A percentile compares a stretch with the other conserved stretches of the same genome.
phyloP scores from a whole-genome alignment of 2,113 vertebrate species.

The Sterna hirundo region DNA sequence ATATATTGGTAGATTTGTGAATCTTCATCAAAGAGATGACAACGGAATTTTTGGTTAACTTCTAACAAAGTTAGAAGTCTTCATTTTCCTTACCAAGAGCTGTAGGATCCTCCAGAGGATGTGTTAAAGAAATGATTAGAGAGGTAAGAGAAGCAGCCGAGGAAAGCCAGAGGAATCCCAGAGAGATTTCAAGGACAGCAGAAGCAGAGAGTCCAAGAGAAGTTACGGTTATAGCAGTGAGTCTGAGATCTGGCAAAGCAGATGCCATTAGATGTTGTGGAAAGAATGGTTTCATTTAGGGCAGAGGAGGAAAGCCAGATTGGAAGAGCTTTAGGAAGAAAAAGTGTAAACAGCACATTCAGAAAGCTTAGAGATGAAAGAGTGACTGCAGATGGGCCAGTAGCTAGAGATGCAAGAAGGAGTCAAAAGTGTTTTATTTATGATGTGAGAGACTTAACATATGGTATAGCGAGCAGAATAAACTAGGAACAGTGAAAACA shows the following conservation, averaged over 20 bases:
- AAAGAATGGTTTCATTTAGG: slow-evolving; percentile 64
- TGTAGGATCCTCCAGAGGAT: neutral
- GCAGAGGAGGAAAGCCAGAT: slow-evolving; percentile 42
- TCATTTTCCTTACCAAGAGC: neutral
- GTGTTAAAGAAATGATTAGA: slow-evolving; percentile 10
- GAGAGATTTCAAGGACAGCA: slow-evolving; percentile 21
- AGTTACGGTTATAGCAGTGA: slow-evolving; percentile 36
- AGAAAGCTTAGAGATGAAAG: slow-evolving; percentile 46
- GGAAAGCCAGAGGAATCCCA: slow-evolving; percentile 11
- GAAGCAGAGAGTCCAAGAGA: slow-evolving; percentile 1
- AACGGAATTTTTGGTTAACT: neutral
- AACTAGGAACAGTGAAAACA: slow-evolving; percentile 16
- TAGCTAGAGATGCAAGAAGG: slow-evolving; percentile 32
- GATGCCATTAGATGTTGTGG: slow-evolving; percentile 46
- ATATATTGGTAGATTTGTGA: neutral
- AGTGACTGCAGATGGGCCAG: slow-evolving; percentile 23
- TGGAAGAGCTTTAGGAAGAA: slow-evolving; percentile 57
- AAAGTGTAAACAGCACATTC: slow-evolving; percentile 62
- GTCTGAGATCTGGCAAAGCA: slow-evolving; percentile 44
- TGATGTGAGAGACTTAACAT: slow-evolving; percentile 53
- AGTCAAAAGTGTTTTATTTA: slow-evolving; percentile 51
- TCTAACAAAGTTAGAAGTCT: neutral
- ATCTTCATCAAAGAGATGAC: neutral
- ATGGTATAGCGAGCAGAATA: slow-evolving; percentile 26
- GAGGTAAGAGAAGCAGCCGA: neutral